Base-by-base conservation (phyloP, 2,797 vertebrate species). In the Clarias fuscus region DNA sequence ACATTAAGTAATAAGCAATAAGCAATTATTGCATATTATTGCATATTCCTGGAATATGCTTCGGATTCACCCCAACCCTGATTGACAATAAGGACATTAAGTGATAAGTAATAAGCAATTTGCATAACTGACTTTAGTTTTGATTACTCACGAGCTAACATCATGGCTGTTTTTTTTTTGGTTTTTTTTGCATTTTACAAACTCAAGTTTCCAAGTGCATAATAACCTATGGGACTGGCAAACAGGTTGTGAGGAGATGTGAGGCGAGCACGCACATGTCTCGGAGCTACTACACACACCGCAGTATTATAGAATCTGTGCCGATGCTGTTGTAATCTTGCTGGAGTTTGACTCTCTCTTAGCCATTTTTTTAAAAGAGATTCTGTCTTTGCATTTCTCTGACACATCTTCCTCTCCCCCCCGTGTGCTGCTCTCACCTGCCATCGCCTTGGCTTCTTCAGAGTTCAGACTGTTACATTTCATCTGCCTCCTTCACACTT, bases 401-500 rank as follows among this genome's bases (percentile, higher is more conserved):
- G 62, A 48, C 7, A 81, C 62, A 62, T 43, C 59, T 13, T 67
- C 30, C n/a, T 86, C 24, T 22, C 17, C 22, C 7, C 7, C 18
- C 59, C 37, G 56, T n/a, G 56, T 37, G 37, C 40, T 64, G 30
- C 33, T 75, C 59, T 81, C 18, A 18, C 30, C 65, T 43, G 40
- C 13, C 58, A 43, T 76, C 43, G 20, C 27, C 56, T 75, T 24
- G 8, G n/a, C 85, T 82, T 72, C 27, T 61, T 53, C 33, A 58
- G 27, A 62, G 30, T 79, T 79, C 33, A 24, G 33, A 64, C n/a
- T 33, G 48, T 76, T 59, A 27, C 53, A 59, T 22, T 79, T 79
- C 59, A 37, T 62, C 22, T n/a, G 75, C 67, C 56, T 87, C 84
- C 73, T 78, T 61, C 48, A 70, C 7, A 27, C 65, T 61, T 79